Percentiles rank a stretch among this genome's conserved stretches.
These are phyloP conservation scores for Procambarus clarkii DNA, from an alignment of 1,140 invertebrate species.

Conservation along the genomic window DNA sequence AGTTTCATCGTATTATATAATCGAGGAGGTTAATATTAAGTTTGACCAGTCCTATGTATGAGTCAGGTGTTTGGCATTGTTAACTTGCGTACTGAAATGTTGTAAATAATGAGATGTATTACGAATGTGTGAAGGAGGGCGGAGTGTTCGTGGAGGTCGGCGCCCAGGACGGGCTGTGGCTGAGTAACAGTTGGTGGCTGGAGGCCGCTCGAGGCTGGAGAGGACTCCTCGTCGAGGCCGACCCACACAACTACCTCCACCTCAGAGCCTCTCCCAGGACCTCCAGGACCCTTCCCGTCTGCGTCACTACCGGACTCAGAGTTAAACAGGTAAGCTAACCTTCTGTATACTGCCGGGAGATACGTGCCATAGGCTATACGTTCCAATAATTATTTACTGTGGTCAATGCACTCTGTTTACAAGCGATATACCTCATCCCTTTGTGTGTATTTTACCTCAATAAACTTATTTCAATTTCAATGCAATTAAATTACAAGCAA, in stretches of 20 bases:
- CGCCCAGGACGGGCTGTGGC: conserved; percentile 38
- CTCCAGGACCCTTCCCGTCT: conserved; percentile 1
- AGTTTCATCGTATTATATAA: no score
- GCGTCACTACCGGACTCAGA: conserved; percentile 15
- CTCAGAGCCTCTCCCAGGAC: conserved; percentile 6
- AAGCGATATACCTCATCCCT: background rate
- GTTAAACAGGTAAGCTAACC: background rate
- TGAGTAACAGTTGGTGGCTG: conserved; percentile 55
- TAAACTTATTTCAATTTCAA: no score
- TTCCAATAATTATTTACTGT: background rate
- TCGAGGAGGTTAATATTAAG: no score
- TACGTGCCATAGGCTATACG: background rate
- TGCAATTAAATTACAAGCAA: no score
- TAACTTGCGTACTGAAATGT: no score
- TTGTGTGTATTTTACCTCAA: background rate
- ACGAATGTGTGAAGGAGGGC: background rate
- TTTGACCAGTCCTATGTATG: no score
- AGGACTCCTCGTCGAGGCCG: conserved; percentile 38
- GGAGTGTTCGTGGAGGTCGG: conserved; percentile 52
- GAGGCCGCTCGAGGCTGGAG: conserved; percentile 32
- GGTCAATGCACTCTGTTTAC: background rate
- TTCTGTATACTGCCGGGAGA: background rate
- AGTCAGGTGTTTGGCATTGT: no score
- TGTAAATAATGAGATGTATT: no score
- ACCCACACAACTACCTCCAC: conserved; percentile 29